These are phyloP conservation scores for Zapornia atra DNA, from an alignment of 2,113 vertebrate genomes.

Conservation along the genomic window DNA sequence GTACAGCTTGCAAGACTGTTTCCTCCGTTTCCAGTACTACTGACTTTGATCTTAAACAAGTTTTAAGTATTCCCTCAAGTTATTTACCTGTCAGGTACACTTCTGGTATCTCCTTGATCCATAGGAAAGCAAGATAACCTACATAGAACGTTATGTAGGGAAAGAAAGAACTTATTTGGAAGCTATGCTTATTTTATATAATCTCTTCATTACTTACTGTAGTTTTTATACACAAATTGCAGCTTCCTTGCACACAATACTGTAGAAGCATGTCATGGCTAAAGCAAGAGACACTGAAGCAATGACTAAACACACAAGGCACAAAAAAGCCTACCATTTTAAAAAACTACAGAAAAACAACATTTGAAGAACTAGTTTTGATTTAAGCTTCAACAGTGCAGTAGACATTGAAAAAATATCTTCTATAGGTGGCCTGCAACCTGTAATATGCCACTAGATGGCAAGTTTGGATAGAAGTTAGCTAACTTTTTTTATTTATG, in stretches of 20 bases:
- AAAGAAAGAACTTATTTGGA: not conserved
- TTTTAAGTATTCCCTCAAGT: not conserved
- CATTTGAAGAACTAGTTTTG: not conserved
- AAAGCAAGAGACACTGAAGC: not conserved
- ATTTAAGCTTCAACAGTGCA: not conserved
- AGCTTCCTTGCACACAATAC: not conserved
- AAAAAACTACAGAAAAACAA: not conserved
- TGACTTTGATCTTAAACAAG: not conserved
- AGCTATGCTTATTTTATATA: not conserved
- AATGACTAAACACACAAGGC: not conserved
- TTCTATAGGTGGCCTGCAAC: not conserved
- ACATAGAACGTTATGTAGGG: not conserved
- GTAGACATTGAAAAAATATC: not conserved
- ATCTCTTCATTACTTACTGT: not conserved
- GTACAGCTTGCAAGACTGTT: not conserved
- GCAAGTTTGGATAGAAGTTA: slow-evolving; percentile 36
- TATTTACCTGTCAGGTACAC: not conserved
- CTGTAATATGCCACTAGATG: slow-evolving; percentile 49
- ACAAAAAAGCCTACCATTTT: not conserved
- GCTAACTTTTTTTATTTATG: not conserved
- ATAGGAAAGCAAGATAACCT: not conserved
- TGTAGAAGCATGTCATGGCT: not conserved
- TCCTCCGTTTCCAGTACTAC: not conserved
- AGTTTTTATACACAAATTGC: not conserved
- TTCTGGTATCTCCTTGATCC: not conserved